Percentiles rank a stretch among this genome's conserved stretches.
Evolutionary conservation across 2,888 invertebrate species (phyloP).

Genomic region (Dioctria rufipes): DNA sequence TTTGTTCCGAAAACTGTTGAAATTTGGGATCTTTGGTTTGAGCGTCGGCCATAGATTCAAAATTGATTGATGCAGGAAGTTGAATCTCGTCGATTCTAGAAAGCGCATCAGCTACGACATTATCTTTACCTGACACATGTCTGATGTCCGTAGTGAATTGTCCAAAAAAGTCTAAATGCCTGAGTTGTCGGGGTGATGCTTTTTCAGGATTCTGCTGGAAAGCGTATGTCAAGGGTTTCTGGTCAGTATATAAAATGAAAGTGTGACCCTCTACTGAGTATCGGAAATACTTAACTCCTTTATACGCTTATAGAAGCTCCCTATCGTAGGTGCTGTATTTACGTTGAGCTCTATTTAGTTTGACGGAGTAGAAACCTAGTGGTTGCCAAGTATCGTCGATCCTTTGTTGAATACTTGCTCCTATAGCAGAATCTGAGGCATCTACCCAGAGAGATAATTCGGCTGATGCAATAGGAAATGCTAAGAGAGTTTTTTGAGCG

Average conservation of each 20-base stretch:
- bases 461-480: constrained; percentile 61
- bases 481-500: constrained; percentile 58
- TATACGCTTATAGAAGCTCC: constrained; percentile 67
- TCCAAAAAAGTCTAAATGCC: constrained; percentile 63
- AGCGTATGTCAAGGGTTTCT: constrained; percentile 65
- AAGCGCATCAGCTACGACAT: constrained; percentile 45
- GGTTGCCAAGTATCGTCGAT: constrained; percentile 64
- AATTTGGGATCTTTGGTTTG: too few relatives aligned
- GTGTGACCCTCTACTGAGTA: constrained; percentile 67
- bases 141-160: constrained; percentile 50
- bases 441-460: constrained; percentile 59
- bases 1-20: too few relatives aligned
- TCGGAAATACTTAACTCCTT: constrained; percentile 65
- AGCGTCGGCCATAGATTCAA: too few relatives aligned
- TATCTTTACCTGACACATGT: constrained; percentile 41
- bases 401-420: constrained; percentile 67
- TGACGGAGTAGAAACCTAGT: constrained; percentile 67
- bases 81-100: constrained; percentile 19
- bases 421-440: constrained; percentile 67
- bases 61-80: constrained; percentile 5
- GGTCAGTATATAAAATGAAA: constrained; percentile 66
- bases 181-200: constrained; percentile 64
- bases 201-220: constrained; percentile 63
- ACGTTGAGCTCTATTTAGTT: constrained; percentile 63
- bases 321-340: constrained; percentile 69